A percentile compares a stretch with the other conserved stretches of the same genome.
Evolutionary conservation across 2,113 vertebrate species (phyloP).

Genomic region (Brachyhypopomus gauderio): DNA sequence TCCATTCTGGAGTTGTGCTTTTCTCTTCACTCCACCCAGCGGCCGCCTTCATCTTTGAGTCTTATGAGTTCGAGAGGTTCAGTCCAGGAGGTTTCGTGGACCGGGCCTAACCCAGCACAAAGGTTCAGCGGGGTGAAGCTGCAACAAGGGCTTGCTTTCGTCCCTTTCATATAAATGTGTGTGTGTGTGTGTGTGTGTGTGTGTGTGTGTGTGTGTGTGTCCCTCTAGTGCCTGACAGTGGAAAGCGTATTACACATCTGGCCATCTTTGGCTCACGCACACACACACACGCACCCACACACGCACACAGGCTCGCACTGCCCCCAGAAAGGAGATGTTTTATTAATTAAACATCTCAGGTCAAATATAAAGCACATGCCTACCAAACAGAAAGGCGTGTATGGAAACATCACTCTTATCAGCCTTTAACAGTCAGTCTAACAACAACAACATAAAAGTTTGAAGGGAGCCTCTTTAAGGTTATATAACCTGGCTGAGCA

Average conservation of each 20-base stretch:
- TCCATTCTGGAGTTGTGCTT: constrained; percentile 4
- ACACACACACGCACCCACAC: constrained; percentile 20
- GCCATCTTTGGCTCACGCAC: neutral
- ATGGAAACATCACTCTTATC: neutral
- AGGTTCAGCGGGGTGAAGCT: constrained; percentile 28
- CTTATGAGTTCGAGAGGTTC: constrained; percentile 30
- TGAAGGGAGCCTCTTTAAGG: neutral
- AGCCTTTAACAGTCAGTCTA: neutral
- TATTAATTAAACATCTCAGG: neutral
- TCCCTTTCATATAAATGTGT: neutral
- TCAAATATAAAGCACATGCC: constrained; percentile 26
- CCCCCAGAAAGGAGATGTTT: neutral
- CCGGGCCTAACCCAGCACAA: constrained; percentile 26
- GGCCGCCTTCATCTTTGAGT: neutral
- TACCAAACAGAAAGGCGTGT: neutral
- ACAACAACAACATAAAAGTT: constrained; percentile 8
- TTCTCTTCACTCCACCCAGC: neutral
- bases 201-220: no score
- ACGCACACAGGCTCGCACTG: constrained; percentile 21
- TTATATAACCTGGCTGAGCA: neutral
- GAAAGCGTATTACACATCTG: neutral
- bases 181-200: no score
- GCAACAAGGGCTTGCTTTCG: neutral
- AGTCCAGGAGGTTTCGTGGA: constrained; percentile 28
- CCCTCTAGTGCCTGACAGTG: neutral